Base-by-base conservation (phyloP, 2,797 vertebrate species). In the Sebastes cheni region DNA sequence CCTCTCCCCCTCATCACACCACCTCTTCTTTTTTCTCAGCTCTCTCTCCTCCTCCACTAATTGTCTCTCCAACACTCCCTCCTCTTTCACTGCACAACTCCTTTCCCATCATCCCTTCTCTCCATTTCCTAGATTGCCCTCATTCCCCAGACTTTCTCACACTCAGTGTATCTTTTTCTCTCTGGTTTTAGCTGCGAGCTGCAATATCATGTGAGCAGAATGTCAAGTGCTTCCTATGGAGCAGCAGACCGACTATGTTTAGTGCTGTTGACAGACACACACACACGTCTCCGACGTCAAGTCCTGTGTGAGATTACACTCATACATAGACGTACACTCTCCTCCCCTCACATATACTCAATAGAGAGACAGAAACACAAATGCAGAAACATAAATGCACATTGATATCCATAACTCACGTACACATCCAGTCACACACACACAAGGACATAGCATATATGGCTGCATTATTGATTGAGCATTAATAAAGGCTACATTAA, bases 191-290 rank as follows among this genome's bases (percentile, higher is more conserved):
- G 79, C 83, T 88, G 78, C 4, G 1, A 84, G 81, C 92, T 91
- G 91, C 92, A 93, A 85, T 78, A 89, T 86, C 86, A 88, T 82
- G 91, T 93, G 94, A 93, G 86, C 80, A 76, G 91, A 94, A 93
- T 93, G 85, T 85, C 84, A 92, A 92, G 79, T 81, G 86, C 66
- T 72, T 75, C 69, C 32, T 67, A 46, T 27, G 60, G 11, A 83
- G 68, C 75, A 83, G 68, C 75, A 86, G 76, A 58, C 67, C 4
- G 62, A 59, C 78, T 75, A 80, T 65, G 85, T 86, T 89, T 84
- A 85, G 83, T 71, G 65, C 64, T 79, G 75, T 61, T 89, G 69
- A 85, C 74, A 80, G 64, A n/a, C 14, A 69, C 46, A 36, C 8
- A 73, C 32, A 60, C n/a, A 14, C 5, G 11, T 73, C 56, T 65